Conservation (phyloP, 2,113 vertebrate genomes). For the Paratilapia polleni region DNA sequence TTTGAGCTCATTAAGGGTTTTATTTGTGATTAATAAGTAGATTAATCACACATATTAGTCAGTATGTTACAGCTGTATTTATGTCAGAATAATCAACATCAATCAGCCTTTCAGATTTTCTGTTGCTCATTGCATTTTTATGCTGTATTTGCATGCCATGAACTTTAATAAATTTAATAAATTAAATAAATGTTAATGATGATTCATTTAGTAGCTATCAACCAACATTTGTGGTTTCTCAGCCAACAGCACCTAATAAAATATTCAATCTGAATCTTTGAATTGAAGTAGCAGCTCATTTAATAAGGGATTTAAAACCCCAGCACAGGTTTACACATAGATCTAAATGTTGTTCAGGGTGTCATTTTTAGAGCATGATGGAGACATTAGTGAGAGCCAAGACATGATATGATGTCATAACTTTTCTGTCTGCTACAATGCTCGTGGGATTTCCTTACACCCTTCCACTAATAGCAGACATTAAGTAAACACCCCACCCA, state of each 20-base stretch:
- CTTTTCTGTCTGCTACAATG: constrained; percentile 15
- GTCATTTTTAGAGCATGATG: constrained; percentile 1
- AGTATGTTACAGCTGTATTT: too few relatives aligned
- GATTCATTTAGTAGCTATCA: too few relatives aligned
- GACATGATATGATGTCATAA: constrained; percentile 49
- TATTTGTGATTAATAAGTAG: too few relatives aligned
- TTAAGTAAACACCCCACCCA: constrained; percentile 1
- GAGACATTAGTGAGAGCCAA: constrained; percentile 25
- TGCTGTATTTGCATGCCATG: too few relatives aligned
- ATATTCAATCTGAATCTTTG: not conserved
- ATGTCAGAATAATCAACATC: too few relatives aligned
- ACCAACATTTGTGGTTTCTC: too few relatives aligned
- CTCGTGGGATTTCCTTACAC: constrained; percentile 29
- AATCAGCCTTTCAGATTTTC: too few relatives aligned
- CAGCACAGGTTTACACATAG: not conserved
- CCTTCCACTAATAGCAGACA: constrained; percentile 42
- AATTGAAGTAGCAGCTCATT: not conserved
- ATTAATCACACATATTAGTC: too few relatives aligned
- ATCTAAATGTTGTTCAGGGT: constrained; percentile 1
- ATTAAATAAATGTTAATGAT: not conserved
- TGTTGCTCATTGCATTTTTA: too few relatives aligned
- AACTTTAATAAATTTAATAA: too few relatives aligned
- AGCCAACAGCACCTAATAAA: not conserved
- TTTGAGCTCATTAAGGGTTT: too few relatives aligned
- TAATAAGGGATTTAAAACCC: not conserved